phyloP scores from a whole-genome alignment of 2,888 invertebrate species.

The Volucella zonaria region DNA sequence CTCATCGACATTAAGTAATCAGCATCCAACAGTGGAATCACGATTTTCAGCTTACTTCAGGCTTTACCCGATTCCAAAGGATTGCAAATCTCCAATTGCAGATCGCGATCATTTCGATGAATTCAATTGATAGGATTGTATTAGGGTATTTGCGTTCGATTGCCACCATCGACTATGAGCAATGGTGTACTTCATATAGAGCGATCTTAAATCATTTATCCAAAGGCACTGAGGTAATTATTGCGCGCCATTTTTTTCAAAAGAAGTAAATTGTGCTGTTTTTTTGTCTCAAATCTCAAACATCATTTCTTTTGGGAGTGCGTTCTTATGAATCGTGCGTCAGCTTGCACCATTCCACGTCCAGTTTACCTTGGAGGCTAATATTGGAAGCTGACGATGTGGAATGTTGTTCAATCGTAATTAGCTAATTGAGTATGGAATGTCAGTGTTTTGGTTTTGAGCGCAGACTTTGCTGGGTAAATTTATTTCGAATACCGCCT shows the following conservation, averaged over 20 bases:
- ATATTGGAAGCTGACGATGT: conserved; percentile 37
- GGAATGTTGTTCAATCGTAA: conserved; percentile 59
- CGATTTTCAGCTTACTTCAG: conserved; percentile 44
- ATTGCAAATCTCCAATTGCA: conserved; percentile 35
- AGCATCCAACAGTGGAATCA: conserved; percentile 53
- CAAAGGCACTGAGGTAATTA: conserved; percentile 62
- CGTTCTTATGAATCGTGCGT: conserved; percentile 55
- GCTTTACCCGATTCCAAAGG: conserved; percentile 30
- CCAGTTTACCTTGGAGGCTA: conserved; percentile 58
- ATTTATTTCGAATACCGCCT: conserved; percentile 52
- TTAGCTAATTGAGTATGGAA: conserved; percentile 64
- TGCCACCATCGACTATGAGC: conserved; percentile 29
- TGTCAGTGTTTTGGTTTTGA: conserved; percentile 49
- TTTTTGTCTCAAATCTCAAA: conserved; percentile 37
- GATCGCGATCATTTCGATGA: conserved; percentile 49
- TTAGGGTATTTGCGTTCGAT: conserved; percentile 34
- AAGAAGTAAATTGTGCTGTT: conserved; percentile 50
- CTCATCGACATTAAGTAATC: conserved; percentile 42
- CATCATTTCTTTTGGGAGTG: conserved; percentile 59
- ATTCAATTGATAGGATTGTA: conserved; percentile 59
- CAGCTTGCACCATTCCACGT: conserved; percentile 35
- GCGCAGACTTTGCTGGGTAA: conserved; percentile 23
- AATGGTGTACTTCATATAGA: conserved; percentile 27
- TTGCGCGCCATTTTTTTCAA: conserved; percentile 60
- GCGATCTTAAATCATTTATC: conserved; percentile 53